Evolutionary conservation across 2,113 vertebrate genomes (phyloP).

Genomic region (Dascyllus trimaculatus): DNA sequence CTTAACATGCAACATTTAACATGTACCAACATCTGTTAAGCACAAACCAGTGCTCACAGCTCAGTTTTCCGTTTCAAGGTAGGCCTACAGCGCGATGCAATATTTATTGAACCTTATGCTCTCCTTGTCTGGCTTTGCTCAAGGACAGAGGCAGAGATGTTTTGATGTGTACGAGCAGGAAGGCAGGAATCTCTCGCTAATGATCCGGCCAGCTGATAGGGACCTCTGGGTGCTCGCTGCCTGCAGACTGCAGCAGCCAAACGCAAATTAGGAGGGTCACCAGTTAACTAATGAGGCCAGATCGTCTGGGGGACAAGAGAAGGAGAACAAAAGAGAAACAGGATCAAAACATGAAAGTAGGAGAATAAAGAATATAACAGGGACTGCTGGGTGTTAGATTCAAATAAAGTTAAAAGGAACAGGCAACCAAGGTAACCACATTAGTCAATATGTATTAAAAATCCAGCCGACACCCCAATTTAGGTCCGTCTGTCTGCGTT

Average conservation of each 20-base stretch:
- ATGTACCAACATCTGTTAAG: constrained; percentile 50
- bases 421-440: background rate
- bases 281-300: constrained; percentile 49
- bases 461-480: too few species aligned
- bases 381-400: background rate
- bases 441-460: too few species aligned
- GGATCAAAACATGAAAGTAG: background rate
- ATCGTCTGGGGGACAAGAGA: constrained; percentile 12
- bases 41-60: background rate
- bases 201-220: constrained; percentile 47
- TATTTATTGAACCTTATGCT: constrained; percentile 73
- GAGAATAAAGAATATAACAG: constrained; percentile 6
- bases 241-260: constrained; percentile 42
- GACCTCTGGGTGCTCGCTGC: constrained; percentile 26
- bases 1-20: too few species aligned
- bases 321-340: background rate
- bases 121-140: constrained; percentile 45
- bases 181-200: constrained; percentile 45
- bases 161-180: constrained; percentile 50
- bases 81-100: constrained; percentile 57
- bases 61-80: constrained; percentile 27
- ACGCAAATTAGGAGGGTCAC: constrained; percentile 50
- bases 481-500: too few species aligned
- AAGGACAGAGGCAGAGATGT: constrained; percentile 47
- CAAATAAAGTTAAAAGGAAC: background rate